Evolutionary conservation across 2,113 vertebrate genomes (phyloP), one percentile per base, ranked within the genome.

Genomic region (Pelobates fuscus): DNA sequence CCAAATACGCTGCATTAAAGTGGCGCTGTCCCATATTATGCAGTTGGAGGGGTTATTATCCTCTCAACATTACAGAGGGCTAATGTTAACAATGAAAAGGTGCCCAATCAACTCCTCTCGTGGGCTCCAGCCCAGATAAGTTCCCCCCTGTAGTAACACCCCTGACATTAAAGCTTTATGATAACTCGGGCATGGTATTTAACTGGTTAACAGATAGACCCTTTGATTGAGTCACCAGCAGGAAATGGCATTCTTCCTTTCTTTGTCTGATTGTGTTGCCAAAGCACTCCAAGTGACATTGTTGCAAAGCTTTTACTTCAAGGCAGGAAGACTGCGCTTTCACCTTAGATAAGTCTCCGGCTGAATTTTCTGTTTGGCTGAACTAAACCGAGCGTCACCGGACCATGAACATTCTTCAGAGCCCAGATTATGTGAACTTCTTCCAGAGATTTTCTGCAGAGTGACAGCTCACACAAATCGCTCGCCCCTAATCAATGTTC

Each of bases 191-290:
- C n/a, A n/a, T n/a, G n/a, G n/a, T n/a, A n/a, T n/a, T n/a, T n/a
- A 59, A 66, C 26, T 30, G 15, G 71, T 75, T 67, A 63, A 72
- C 3, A 30, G 20, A 37, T n/a, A 18, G 37, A 43, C 57, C 63
- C 37, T 58, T 52, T 41, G 30, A 57, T 25, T 74, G 80, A 69
- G 71, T 81, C 79, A 69, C 81, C 62, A 80, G 20, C 77, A 87
- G 93, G 95, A 94, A 94, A 91, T 88, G 83, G 90, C 91, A 88
- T 87, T 89, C 92, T 98, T 97, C 96, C 95, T 95, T 80, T 88
- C 87, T 97, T 97, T 98, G 96, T 97, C 88, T 76, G 26, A 37
- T 18, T 0, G 21, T 23, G 78, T 72, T 82, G 82, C 77, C 20
- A 73, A 64, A 46, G 7, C 30, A 67, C 78, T n/a, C 80, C 79